Percentiles rank a stretch among this genome's conserved stretches.
These are phyloP conservation scores for Rhizomys pruinosus DNA, from an alignment of 2,113 vertebrate genomes.

Conservation along the genomic window DNA sequence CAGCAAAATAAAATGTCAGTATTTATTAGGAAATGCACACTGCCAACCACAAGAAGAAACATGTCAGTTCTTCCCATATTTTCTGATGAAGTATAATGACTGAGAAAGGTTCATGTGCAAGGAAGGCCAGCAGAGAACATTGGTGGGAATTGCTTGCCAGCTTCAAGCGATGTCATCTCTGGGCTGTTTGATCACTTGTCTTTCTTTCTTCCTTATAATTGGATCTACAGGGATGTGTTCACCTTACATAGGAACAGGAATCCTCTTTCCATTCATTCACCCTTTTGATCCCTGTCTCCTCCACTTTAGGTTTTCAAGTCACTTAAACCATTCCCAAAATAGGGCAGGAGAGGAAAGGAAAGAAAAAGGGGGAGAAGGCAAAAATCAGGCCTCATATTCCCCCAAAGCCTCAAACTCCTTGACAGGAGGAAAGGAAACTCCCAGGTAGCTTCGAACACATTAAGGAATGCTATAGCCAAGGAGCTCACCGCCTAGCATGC, in stretches of 20 bases:
- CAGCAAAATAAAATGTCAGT: not conserved
- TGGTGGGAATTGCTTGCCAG: not conserved
- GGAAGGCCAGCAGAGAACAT: not conserved
- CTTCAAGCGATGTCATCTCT: not conserved
- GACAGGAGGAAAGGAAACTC: not conserved
- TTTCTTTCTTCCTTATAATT: not conserved
- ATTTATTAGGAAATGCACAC: not conserved
- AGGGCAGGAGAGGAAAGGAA: not conserved
- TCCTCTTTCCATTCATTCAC: not conserved
- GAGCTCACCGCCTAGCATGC: too few relatives aligned
- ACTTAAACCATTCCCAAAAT: not conserved
- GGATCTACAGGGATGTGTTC: not conserved
- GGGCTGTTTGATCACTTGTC: not conserved
- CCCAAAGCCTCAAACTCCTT: not conserved
- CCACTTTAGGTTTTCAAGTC: conserved; percentile 26
- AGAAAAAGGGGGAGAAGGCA: accelerated
- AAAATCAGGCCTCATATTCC: not conserved
- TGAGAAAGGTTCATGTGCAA: not conserved
- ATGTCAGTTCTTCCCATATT: not conserved
- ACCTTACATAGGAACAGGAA: not conserved
- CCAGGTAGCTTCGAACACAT: not conserved
- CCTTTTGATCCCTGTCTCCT: not conserved
- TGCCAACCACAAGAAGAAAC: conserved; percentile 11
- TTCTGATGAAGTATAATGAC: not conserved
- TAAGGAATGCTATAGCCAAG: not conserved